Evolutionary conservation across 1,140 invertebrate species (phyloP), one percentile per base, ranked within the genome.

Genomic region (Drosophila novamexicana): DNA sequence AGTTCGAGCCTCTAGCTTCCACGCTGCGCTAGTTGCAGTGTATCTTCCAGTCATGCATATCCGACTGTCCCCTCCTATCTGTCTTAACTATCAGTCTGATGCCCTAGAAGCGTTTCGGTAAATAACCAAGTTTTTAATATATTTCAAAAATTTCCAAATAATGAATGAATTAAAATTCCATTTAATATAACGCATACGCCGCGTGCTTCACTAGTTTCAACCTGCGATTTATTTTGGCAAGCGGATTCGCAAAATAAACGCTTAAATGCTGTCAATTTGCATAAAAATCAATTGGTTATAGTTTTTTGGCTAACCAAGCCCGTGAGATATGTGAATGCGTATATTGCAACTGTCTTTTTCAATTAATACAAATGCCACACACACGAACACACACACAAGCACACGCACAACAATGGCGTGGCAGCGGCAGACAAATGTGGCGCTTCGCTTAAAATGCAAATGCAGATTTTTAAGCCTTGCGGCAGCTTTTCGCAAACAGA

Each of bases 401-500:
- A 66, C 34, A 65, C n/a, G 18, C 8, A 45, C 8, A 68, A 59
- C 63, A 56, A 45, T 29, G 52, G 47, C 16, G 49, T 52, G 14
- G 50, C 52, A 14, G 52, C 9, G n/a, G 40, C 40, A 42, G 40
- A 42, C 40, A 12, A 29, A 29, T 29, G 22, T 29, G 22, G 22
- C 22, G 22, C 22, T 68, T 74, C 58, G 42, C 64, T 67, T 75
- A 71, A 70, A 71, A 80, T 81, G 58, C 84, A 88, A 84, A 89
- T 89, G 70, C 70, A 77, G 70, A 89, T 83, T 88, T 86, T 88
- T 75, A 83, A 89, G 84, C 74, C 84, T 62, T 73, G 80, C 61
- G 80, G 80, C 84, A 68, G 84, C 70, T 67, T 78, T 84, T 81
- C 54, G 62, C 80, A 83, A 89, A 89, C 83, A 88, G 83, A 88